Conservation (phyloP, 2,888 invertebrate genomes). For the Pyrocoelia pectoralis region DNA sequence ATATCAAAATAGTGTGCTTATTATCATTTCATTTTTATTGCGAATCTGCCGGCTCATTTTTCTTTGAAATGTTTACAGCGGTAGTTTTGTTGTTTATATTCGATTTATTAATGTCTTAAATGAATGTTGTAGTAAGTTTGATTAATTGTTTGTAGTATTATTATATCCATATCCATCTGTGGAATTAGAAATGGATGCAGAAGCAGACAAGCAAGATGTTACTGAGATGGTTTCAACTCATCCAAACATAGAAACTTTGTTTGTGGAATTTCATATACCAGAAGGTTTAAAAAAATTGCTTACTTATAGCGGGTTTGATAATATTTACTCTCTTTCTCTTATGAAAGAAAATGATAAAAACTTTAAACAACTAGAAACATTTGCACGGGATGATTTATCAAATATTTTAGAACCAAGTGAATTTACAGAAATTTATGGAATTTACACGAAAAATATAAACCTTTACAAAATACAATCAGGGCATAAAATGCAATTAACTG, state of each 20-base stretch:
- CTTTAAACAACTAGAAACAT: background rate
- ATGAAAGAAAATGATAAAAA: slow-evolving; percentile 4
- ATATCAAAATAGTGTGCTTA: too few relatives aligned
- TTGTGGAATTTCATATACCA: background rate
- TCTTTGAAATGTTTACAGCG: background rate
- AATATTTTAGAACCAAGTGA: too few relatives aligned
- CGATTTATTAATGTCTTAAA: background rate
- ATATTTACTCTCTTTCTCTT: slow-evolving; percentile 1
- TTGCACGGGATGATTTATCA: too few relatives aligned
- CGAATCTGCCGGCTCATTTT: slow-evolving; percentile 3
- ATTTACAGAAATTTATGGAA: too few relatives aligned
- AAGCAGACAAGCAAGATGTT: slow-evolving; percentile 1
- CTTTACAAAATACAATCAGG: too few relatives aligned
- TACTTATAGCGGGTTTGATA: slow-evolving; percentile 2
- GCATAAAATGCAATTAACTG: too few relatives aligned
- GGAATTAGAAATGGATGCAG: background rate
- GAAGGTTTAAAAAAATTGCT: background rate
- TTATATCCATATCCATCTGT: too few relatives aligned
- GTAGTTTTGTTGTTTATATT: background rate
- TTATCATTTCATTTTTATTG: slow-evolving; percentile 1
- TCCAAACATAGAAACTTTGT: background rate
- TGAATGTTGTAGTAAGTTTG: too few relatives aligned
- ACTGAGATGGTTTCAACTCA: slow-evolving; percentile 3
- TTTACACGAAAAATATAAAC: too few relatives aligned
- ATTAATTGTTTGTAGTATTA: too few relatives aligned